Base-by-base conservation (phyloP, 2,888 invertebrate species). In the Limnephilus marmoratus region DNA sequence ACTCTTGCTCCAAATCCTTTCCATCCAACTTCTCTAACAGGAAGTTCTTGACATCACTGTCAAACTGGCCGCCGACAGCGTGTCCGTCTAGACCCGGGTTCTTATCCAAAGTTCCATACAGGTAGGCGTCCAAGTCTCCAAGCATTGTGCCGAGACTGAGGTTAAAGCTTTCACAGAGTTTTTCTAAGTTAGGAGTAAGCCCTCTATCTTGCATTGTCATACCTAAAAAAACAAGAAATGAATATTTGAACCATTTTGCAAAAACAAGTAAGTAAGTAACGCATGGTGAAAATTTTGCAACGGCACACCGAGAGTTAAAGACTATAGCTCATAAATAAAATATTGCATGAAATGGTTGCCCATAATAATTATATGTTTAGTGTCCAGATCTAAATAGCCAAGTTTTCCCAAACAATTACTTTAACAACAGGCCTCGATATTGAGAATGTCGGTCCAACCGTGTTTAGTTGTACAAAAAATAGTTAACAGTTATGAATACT, bases 141-240 rank as follows among this genome's bases (percentile, higher is more conserved):
- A 98, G 96, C 91, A 98, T 96, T 88, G 96, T 96, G 86, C 96
- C 96, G 85, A 98, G 95, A 94, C 96, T 97, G 1, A 95, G 94
- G 94, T 98, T 98, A 80, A 98, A 95, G 94, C 96, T 96, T 88
- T 96, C 95, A 94, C 98, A 98, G 0, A 98, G 96, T 94, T 97
- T 97, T 86, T 98, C 97, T 82, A 98, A 95, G 37, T 97, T 97
- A 0, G 97, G 97, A 0, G 98, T 98, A 95, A 97, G 98, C 0
- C 98, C 98, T 94, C 97, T 97, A 5, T 98, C 97, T 95, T 98
- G 98, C 96, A 98, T 97, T 0, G 97, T 96, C 95, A 98, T 96
- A 2, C 96, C 96, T 96, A 24, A 86, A 0, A 91, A 9, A 37
- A 37, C 37, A 37, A 37, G 37, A 37, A 41, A 41, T 41, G 7